phyloP scores from a whole-genome alignment of 30 jellyfish, hydroid and myxozoan genomes.

The Chrysaora quinquecirrha region DNA sequence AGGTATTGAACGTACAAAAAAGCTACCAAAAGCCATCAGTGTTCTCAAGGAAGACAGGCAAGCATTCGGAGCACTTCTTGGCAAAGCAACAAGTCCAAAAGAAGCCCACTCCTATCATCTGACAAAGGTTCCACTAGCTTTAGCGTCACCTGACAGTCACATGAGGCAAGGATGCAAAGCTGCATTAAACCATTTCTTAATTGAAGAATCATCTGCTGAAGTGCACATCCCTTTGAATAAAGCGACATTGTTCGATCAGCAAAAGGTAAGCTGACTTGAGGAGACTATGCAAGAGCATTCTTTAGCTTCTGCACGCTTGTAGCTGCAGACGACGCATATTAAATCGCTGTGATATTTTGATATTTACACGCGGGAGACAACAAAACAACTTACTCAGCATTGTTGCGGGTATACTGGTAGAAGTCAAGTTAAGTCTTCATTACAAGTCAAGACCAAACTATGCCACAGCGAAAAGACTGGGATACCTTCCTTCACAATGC shows the following conservation, averaged over 20 bases:
- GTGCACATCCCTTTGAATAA: constrained; percentile 5
- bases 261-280: not conserved
- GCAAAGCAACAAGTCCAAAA: constrained; percentile 45
- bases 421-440: constrained; percentile 12
- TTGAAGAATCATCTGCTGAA: constrained; percentile 43
- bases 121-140: constrained; percentile 56
- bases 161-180: constrained; percentile 50
- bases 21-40: constrained; percentile 10
- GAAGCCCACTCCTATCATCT: constrained; percentile 33
- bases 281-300: constrained; percentile 31
- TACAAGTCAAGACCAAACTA: not conserved
- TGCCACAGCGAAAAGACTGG: not conserved
- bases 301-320: constrained; percentile 24
- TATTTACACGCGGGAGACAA: not conserved
- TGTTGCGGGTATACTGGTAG: not conserved
- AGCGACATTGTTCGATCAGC: not conserved
- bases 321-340: not conserved
- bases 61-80: constrained; percentile 55
- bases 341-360: constrained; percentile 15
- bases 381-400: constrained; percentile 11
- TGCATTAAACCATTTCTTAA: constrained; percentile 25
- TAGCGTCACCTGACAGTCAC: constrained; percentile 58
- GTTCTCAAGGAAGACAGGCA: constrained; percentile 44
- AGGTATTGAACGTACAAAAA: constrained; percentile 15
- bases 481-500: constrained; percentile 13